Evolutionary conservation across 2,113 vertebrate species (phyloP).

Genomic region (Apaloderma vittatum): DNA sequence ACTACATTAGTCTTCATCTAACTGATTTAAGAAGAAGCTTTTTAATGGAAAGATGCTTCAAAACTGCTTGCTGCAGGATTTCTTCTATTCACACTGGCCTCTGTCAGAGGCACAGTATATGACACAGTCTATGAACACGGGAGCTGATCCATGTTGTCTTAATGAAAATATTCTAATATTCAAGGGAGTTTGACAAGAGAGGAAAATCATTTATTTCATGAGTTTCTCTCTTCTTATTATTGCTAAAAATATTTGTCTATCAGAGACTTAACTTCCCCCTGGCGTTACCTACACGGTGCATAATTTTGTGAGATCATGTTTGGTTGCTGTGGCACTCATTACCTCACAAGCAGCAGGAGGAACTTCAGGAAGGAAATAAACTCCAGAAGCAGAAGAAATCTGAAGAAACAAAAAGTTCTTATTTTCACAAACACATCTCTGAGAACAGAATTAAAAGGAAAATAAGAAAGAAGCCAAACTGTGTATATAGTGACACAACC

Average conservation of each 20-base stretch:
- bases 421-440: background rate
- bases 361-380: constrained; percentile 5
- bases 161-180: background rate
- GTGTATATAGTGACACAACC: background rate
- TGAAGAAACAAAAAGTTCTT: background rate
- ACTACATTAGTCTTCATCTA: background rate
- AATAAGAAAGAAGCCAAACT: background rate
- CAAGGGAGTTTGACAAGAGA: background rate
- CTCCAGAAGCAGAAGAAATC: background rate
- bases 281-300: background rate
- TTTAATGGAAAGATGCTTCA: background rate
- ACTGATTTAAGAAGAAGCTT: background rate
- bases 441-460: background rate
- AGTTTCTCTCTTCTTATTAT: background rate
- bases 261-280: background rate
- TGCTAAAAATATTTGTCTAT: background rate
- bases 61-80: background rate
- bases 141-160: background rate
- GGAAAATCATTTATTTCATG: background rate
- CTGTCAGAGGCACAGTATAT: background rate
- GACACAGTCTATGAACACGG: no score
- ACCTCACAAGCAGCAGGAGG: background rate
- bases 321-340: background rate
- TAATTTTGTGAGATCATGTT: background rate
- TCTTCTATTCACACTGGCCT: background rate